phyloP scores from a whole-genome alignment of 2,797 vertebrate genomes.

The Poecilia picta region DNA sequence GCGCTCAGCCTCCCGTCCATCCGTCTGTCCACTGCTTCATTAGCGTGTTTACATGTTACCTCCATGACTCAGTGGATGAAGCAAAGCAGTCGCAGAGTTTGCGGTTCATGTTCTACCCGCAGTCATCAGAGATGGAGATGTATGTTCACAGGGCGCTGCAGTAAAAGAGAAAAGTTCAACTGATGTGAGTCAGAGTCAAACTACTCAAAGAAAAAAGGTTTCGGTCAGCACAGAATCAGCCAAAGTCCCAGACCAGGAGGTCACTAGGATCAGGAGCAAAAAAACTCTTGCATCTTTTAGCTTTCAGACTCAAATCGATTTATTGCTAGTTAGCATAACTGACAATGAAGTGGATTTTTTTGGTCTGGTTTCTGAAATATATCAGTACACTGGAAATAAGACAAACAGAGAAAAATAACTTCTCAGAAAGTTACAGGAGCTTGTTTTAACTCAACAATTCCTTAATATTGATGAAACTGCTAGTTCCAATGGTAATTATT shows the following conservation, averaged over 20 bases:
- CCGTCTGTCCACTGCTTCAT: not conserved
- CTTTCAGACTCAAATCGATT: not conserved
- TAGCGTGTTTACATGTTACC: conserved; percentile 5
- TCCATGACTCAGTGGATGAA: not conserved
- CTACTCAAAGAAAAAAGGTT: not conserved
- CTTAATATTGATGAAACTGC: no score
- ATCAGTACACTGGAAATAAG: no score
- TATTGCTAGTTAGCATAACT: not conserved
- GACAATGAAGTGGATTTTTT: no score
- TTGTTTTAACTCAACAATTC: no score
- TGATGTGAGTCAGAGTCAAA: not conserved
- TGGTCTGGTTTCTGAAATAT: no score
- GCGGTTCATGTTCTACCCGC: conserved; percentile 4
- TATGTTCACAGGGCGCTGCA: not conserved
- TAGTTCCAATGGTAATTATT: no score
- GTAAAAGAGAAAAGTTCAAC: conserved; percentile 3
- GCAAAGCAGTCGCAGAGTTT: not conserved
- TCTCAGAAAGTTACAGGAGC: no score
- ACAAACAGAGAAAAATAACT: no score
- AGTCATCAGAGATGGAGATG: not conserved
- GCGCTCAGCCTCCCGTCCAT: not conserved
- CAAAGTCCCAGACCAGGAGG: not conserved
- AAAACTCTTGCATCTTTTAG: not conserved
- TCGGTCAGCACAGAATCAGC: not conserved
- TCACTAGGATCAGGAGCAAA: not conserved